Evolutionary conservation across 2,797 vertebrate species (phyloP), one percentile per base, ranked within the genome.

Genomic region (Pseudomugil gertrudae): DNA sequence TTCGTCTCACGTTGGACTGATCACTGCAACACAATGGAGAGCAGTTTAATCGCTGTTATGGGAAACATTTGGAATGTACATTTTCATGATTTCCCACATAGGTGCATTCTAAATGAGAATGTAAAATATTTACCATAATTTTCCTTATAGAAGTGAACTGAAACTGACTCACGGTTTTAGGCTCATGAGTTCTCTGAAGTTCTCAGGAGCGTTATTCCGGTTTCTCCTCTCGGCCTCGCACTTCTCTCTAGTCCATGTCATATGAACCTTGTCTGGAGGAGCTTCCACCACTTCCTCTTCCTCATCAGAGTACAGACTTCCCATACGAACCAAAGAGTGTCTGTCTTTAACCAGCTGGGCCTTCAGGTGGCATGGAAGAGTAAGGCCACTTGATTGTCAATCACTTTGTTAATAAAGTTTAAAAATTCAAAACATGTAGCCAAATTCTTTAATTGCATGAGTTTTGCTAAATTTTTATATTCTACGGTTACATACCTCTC

Each of bases 231-330:
- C 97, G 0, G 94, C 93, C 0, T 95, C 95, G 26, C 93, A 92
- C 75, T 94, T 98, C 77, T 98, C 96, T 78, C 91, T 95, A 1
- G 97, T 99, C 97, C 98, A 99, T 0, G 98, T 99, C 97, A 98
- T 99, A 81, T 99, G 97, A 75, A 96, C 94, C 77, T 95, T 99
- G 70, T 96, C 95, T 11, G 94, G 84, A 61, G 95, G 92, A 23
- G 92, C 35, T 52, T 96, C 95, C 32, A 91, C 77, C 57, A 95
- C 93, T 15, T 99, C 98, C 78, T 99, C 98, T 60, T 99, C 98
- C 78, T 99, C 98, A 7, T 99, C 98, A 0, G 96, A 98, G 82
- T 98, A 98, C 54, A 98, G 87, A 79, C 95, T 97, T 43, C 97
- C 96, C 82, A 98, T 94, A n/a, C 96, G 93, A 64, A 97, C 93